Evolutionary conservation across 2,113 vertebrate species (phyloP).

Genomic region (Fulica atra): DNA sequence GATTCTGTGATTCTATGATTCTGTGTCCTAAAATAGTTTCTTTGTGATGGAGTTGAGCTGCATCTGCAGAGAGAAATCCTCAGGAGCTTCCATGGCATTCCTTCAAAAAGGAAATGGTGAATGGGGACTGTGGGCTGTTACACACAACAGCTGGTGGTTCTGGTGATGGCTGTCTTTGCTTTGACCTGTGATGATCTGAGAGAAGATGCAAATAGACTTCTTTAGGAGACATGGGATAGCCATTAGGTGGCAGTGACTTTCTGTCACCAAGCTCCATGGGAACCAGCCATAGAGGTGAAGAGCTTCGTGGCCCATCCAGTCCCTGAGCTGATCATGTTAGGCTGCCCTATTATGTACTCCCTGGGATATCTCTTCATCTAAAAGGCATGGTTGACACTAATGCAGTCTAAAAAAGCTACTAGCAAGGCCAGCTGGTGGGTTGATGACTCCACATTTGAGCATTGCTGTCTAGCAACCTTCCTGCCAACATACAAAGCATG

Average conservation of each 20-base stretch:
- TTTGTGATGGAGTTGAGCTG: neutral
- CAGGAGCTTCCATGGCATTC: neutral
- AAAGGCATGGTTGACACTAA: neutral
- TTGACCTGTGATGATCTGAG: neutral
- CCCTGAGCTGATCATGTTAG: neutral
- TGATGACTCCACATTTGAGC: conserved; percentile 24
- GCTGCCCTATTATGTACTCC: conserved; percentile 10
- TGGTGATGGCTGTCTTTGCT: neutral
- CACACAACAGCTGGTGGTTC: neutral
- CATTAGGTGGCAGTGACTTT: conserved; percentile 43
- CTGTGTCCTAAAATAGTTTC: neutral
- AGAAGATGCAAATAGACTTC: neutral
- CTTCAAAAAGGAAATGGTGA: neutral
- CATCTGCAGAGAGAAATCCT: neutral
- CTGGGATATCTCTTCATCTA: neutral
- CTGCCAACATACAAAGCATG: neutral
- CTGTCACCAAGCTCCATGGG: neutral
- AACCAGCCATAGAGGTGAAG: neutral
- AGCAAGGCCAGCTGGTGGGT: conserved; percentile 41
- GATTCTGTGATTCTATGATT: too few species aligned
- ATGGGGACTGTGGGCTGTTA: neutral
- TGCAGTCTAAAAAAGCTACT: conserved; percentile 6
- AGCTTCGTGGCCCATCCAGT: neutral
- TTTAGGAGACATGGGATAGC: neutral
- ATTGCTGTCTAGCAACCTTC: conserved; percentile 30